These are phyloP conservation scores for Latrodectus elegans DNA, from an alignment of 2,888 invertebrate genomes.

Conservation along the genomic window DNA sequence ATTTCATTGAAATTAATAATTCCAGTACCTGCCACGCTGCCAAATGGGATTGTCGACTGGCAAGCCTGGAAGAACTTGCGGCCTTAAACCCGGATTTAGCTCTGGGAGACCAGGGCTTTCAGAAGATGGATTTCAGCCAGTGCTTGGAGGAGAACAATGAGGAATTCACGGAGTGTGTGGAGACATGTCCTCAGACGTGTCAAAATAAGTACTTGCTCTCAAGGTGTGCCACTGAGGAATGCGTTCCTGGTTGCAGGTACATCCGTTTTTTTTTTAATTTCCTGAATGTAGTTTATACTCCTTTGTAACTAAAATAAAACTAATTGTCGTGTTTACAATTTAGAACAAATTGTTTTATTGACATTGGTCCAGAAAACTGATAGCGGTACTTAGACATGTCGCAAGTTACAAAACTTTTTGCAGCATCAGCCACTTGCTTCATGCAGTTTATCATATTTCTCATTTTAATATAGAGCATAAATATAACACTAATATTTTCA, in stretches of 20 bases:
- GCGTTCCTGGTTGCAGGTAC: slow-evolving; percentile 74
- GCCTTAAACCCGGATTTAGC: slow-evolving; percentile 6
- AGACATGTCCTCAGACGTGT: slow-evolving; percentile 86
- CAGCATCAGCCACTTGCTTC: too few species aligned
- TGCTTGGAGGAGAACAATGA: slow-evolving; percentile 82
- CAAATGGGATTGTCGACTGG: slow-evolving; percentile 81
- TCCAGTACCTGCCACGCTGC: slow-evolving; percentile 78
- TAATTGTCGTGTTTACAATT: too few species aligned
- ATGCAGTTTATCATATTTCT: too few species aligned
- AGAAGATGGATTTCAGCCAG: background rate
- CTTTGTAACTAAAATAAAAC: background rate
- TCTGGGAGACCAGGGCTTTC: background rate
- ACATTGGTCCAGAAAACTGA: too few species aligned
- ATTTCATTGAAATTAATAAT: too few species aligned
- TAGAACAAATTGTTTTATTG: too few species aligned
- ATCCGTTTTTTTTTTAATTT: background rate
- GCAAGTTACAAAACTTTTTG: too few species aligned
- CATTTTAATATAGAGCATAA: too few species aligned
- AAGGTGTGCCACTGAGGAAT: slow-evolving; percentile 75
- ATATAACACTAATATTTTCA: too few species aligned
- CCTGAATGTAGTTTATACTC: background rate
- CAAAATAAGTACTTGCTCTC: slow-evolving; percentile 86
- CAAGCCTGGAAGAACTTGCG: slow-evolving; percentile 1
- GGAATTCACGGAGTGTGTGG: slow-evolving; percentile 86
- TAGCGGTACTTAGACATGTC: too few species aligned